A percentile compares a stretch with the other conserved stretches of the same genome.
Conservation (phyloP, 2,113 vertebrate species). For the Sigmodon hispidus region DNA sequence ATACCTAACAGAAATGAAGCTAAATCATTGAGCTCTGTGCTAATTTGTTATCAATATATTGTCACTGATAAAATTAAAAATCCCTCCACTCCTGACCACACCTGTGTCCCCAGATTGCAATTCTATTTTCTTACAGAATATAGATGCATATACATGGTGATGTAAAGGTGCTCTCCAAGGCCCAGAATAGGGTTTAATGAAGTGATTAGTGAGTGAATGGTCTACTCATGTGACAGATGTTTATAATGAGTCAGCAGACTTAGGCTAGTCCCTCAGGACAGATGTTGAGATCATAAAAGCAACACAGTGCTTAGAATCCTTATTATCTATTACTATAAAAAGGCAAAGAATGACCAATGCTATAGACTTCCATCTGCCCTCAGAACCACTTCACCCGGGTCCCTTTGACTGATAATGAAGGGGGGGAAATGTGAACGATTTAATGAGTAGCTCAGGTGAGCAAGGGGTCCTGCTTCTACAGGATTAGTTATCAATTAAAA, state of each 20-base stretch:
- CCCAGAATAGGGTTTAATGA: conserved; percentile 40
- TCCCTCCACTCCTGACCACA: not conserved
- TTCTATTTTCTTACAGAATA: conserved; percentile 29
- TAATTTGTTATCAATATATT: not conserved
- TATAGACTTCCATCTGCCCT: not conserved
- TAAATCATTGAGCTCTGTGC: not conserved
- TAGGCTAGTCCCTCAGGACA: conserved; percentile 42
- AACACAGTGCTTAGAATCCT: conserved; percentile 12
- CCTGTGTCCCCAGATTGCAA: not conserved
- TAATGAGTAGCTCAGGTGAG: not conserved
- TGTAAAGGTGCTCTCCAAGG: conserved; percentile 5
- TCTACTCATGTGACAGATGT: conserved; percentile 43
- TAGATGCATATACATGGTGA: too few relatives aligned
- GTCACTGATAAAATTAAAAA: not conserved
- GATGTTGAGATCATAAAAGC: conserved; percentile 45
- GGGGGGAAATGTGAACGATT: not conserved
- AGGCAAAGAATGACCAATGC: not conserved
- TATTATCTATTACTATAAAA: not conserved
- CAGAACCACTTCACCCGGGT: not conserved
- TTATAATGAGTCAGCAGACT: conserved; percentile 71
- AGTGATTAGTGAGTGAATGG: conserved; percentile 55
- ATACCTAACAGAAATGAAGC: conserved; percentile 16
- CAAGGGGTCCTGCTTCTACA: not conserved
- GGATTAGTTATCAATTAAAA: conserved; percentile 36
- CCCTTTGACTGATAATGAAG: not conserved